Conservation (phyloP, 2,113 vertebrate species). For the Himantopus leucocephalus region DNA sequence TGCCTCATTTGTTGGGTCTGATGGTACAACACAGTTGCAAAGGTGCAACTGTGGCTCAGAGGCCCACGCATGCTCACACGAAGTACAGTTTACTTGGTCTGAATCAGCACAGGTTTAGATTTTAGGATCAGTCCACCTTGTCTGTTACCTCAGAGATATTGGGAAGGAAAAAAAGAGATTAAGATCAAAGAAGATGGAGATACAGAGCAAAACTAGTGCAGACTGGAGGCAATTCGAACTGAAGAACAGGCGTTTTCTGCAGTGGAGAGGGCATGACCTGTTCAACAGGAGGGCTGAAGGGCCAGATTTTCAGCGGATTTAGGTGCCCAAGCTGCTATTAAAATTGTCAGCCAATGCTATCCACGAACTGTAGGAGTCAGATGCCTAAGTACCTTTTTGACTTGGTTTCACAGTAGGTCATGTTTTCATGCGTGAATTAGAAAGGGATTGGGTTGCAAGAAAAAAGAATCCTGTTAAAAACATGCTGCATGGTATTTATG, state of each 20-base stretch:
- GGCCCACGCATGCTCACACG: rapidly evolving
- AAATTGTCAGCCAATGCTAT: background rate
- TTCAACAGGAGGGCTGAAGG: background rate
- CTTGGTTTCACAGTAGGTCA: background rate
- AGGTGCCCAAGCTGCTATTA: background rate
- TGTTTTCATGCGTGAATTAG: background rate
- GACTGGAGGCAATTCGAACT: background rate
- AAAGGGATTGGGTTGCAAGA: background rate
- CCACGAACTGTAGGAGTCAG: background rate
- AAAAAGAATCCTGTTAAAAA: background rate
- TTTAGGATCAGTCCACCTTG: background rate
- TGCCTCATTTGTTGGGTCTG: background rate
- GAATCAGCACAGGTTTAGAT: background rate
- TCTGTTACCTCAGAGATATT: background rate
- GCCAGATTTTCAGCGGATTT: background rate
- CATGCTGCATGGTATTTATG: background rate
- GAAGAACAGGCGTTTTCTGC: background rate
- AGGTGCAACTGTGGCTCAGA: background rate
- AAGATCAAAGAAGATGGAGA: background rate
- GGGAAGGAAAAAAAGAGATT: background rate
- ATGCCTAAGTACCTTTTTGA: background rate
- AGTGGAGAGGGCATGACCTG: background rate
- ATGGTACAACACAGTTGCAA: too few species aligned
- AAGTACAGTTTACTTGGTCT: background rate
- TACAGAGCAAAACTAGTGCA: background rate